phyloP scores from a whole-genome alignment of 1,140 invertebrate species.

The Panagrolaimus sp. region DNA sequence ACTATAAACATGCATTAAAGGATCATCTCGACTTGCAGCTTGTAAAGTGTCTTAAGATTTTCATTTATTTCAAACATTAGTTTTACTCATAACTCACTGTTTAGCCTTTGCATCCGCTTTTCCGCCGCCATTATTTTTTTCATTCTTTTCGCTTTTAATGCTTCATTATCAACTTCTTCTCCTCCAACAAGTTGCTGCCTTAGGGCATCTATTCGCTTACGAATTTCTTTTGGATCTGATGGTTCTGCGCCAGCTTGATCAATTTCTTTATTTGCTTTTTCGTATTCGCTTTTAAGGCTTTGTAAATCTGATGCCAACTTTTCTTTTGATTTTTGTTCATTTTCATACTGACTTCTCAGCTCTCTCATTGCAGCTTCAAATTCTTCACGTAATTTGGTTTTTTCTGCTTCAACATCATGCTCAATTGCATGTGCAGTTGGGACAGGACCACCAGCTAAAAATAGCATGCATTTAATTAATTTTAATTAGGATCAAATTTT shows the following conservation, averaged over 20 bases:
- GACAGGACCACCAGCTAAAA: neutral
- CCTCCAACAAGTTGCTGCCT: conserved; percentile 75
- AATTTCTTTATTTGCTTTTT: conserved; percentile 63
- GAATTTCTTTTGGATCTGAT: conserved; percentile 48
- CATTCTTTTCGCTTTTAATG: conserved; percentile 66
- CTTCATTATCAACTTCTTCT: conserved; percentile 70
- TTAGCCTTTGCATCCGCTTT: conserved; percentile 65
- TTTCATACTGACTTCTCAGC: conserved; percentile 64
- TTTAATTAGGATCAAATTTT: conserved; percentile 62
- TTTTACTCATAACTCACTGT: conserved; percentile 53
- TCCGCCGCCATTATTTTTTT: conserved; percentile 71
- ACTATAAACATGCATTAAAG: conserved; percentile 69
- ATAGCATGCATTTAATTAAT: neutral
- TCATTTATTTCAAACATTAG: conserved; percentile 42
- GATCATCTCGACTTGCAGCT: conserved; percentile 71
- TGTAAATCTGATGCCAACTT: conserved; percentile 66
- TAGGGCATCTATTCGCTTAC: conserved; percentile 66
- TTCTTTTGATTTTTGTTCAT: conserved; percentile 65
- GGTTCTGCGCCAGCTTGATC: conserved; percentile 41
- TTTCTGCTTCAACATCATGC: conserved; percentile 61
- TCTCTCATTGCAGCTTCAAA: conserved; percentile 64
- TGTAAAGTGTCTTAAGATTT: conserved; percentile 33
- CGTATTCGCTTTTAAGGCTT: conserved; percentile 64
- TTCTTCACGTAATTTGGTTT: conserved; percentile 60
- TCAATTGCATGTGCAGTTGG: neutral